A percentile compares a stretch with the other conserved stretches of the same genome.
Conservation (phyloP, 53 echinoderm and acorn worm species). For the Temnopleurus reevesii region DNA sequence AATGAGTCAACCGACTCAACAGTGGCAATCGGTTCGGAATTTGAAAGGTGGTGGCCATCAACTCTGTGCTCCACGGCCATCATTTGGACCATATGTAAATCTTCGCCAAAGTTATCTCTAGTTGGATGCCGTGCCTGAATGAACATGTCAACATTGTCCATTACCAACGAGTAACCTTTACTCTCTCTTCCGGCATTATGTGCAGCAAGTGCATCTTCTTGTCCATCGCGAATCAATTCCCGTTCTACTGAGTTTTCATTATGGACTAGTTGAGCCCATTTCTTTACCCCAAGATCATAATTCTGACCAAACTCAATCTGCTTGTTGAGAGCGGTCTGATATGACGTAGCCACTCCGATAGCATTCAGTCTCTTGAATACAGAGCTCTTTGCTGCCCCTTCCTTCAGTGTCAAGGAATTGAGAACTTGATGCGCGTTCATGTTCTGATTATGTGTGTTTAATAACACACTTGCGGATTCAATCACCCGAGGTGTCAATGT, state of each 20-base stretch:
- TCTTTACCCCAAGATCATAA: constrained; percentile 53
- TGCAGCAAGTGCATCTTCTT: not conserved
- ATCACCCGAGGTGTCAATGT: not conserved
- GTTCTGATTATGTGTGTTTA: constrained; percentile 51
- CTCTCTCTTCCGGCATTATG: constrained; percentile 27
- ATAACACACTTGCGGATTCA: constrained; percentile 52
- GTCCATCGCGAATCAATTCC: not conserved
- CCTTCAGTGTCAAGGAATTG: constrained; percentile 49
- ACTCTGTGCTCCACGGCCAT: constrained; percentile 63
- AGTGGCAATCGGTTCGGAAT: constrained; percentile 11
- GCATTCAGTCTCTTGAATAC: constrained; percentile 45
- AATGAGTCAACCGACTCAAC: not conserved
- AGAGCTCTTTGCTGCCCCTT: constrained; percentile 37
- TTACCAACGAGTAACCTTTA: not conserved
- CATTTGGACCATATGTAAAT: constrained; percentile 73
- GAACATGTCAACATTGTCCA: constrained; percentile 65
- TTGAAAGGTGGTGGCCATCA: constrained; percentile 13
- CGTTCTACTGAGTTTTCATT: not conserved
- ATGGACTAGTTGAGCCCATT: constrained; percentile 27
- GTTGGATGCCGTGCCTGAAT: constrained; percentile 66
- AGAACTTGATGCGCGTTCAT: constrained; percentile 65
- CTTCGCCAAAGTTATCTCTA: constrained; percentile 55
- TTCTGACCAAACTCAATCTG: constrained; percentile 58
- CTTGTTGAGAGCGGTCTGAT: constrained; percentile 26
- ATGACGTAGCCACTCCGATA: constrained; percentile 43